Evolutionary conservation across 1,140 invertebrate genomes (phyloP).

Genomic region (Melanaphis sacchari): DNA sequence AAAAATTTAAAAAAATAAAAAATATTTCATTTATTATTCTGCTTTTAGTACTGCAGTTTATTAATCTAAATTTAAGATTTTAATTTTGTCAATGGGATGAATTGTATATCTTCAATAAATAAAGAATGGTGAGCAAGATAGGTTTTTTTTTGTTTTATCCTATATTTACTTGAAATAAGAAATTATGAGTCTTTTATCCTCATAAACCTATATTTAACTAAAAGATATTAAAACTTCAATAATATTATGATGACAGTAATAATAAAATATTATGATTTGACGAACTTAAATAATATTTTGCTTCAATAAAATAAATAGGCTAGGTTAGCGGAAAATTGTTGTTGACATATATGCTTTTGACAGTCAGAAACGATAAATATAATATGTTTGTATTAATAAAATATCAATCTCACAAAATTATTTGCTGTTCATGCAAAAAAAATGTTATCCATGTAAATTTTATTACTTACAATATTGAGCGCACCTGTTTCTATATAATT

Average conservation of each 20-base stretch:
- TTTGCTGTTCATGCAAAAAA: neutral
- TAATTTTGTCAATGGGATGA: neutral
- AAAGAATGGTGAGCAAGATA: neutral
- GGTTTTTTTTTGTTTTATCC: neutral
- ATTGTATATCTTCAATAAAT: neutral
- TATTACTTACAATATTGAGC: conserved; percentile 17
- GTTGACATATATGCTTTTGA: neutral
- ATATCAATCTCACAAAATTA: neutral
- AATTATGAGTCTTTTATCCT: neutral
- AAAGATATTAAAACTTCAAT: neutral
- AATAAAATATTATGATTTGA: neutral
- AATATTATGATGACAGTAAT: neutral
- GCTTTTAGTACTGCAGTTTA: conserved; percentile 10
- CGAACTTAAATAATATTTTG: neutral
- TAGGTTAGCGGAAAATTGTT: conserved; percentile 13
- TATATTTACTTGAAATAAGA: neutral
- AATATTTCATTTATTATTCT: neutral
- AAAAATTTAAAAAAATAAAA: conserved; percentile 43
- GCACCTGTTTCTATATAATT: neutral
- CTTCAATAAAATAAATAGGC: neutral
- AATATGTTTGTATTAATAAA: conserved; percentile 3
- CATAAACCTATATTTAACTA: neutral
- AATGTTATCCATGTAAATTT: neutral
- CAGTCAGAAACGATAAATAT: neutral
- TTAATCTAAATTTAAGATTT: neutral